Evolutionary conservation across 1,140 invertebrate species (phyloP).

Genomic region (Danaus melanippus): DNA sequence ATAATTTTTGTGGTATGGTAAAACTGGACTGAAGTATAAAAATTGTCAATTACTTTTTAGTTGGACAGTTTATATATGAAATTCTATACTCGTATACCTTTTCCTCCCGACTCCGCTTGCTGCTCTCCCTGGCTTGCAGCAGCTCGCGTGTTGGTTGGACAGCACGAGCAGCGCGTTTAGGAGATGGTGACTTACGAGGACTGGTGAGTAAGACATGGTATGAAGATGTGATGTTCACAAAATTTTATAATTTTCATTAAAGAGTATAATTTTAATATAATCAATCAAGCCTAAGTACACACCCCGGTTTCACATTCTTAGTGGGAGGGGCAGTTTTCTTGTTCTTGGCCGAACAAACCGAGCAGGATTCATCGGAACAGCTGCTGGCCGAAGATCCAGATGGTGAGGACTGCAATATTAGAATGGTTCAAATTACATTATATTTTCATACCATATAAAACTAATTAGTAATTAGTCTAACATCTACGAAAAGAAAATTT

Average conservation of each 20-base stretch:
- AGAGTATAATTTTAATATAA: too few relatives aligned
- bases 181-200: slow-evolving; percentile 4
- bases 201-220: slow-evolving; percentile 5
- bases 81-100: slow-evolving; percentile 36
- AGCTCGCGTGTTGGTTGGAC: slow-evolving; percentile 49
- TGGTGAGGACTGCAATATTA: slow-evolving; percentile 42
- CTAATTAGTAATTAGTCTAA: too few relatives aligned
- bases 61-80: too few relatives aligned
- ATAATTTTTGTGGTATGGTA: too few relatives aligned
- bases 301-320: slow-evolving; percentile 39
- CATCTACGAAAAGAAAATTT: too few relatives aligned
- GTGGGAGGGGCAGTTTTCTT: slow-evolving; percentile 46
- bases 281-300: slow-evolving; percentile 7
- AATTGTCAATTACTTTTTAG: too few relatives aligned
- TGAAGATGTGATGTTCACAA: too few relatives aligned
- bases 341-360: slow-evolving; percentile 76
- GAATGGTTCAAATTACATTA: neutral
- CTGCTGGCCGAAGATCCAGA: slow-evolving; percentile 82
- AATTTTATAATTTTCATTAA: too few relatives aligned
- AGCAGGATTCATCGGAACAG: slow-evolving; percentile 86
- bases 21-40: too few relatives aligned
- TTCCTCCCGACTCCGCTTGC: slow-evolving; percentile 58
- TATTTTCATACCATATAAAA: too few relatives aligned
- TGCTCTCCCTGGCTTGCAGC: slow-evolving; percentile 50
- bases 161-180: slow-evolving; percentile 29